phyloP scores from a whole-genome alignment of 1,140 invertebrate species.

The Oryzaephilus surinamensis region DNA sequence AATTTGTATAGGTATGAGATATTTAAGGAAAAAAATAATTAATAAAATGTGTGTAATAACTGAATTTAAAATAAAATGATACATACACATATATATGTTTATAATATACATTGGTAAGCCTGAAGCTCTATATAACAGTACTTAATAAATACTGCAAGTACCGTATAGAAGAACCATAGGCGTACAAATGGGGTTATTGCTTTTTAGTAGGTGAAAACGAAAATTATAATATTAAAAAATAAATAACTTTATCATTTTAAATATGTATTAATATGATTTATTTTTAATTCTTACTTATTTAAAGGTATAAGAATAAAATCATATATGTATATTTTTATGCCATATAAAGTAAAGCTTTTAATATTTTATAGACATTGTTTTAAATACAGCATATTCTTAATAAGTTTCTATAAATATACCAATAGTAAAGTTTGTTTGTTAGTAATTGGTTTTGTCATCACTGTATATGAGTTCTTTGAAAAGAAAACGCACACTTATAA shows the following conservation, averaged over 20 bases:
- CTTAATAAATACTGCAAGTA: slow-evolving; percentile 10
- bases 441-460: too few species aligned
- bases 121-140: slow-evolving; percentile 12
- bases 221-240: background rate
- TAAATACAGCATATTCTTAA: too few species aligned
- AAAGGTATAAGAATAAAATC: too few species aligned
- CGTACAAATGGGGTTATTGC: slow-evolving; percentile 5
- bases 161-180: slow-evolving; percentile 8
- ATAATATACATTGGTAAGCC: slow-evolving; percentile 8
- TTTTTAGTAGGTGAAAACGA: too few species aligned
- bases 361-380: slow-evolving; percentile 1
- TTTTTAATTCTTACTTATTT: too few species aligned
- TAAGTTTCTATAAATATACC: too few species aligned
- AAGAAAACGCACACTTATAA: too few species aligned
- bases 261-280: too few species aligned
- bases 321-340: background rate
- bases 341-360: background rate
- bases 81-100: background rate
- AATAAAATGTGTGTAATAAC: background rate
- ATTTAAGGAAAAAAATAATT: too few species aligned
- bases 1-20: too few species aligned
- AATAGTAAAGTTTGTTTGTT: too few species aligned
- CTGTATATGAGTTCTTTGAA: too few species aligned
- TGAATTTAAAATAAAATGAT: background rate
- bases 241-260: background rate